Percentiles rank a stretch among this genome's conserved stretches.
Conservation (phyloP, 2,797 vertebrate species). For the Pempheris klunzingeri region DNA sequence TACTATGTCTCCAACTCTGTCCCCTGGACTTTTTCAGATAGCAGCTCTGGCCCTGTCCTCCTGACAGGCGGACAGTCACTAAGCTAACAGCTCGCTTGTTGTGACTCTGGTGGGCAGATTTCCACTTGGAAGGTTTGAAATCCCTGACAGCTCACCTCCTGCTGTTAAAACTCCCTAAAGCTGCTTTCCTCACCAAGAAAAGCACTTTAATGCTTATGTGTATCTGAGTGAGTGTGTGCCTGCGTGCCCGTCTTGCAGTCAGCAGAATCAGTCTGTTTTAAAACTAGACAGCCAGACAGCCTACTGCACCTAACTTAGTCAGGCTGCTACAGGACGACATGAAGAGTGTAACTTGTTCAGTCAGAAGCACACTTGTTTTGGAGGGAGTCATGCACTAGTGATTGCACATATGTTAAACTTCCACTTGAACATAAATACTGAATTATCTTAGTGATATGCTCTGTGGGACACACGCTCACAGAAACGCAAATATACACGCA, state of each 20-base stretch:
- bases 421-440: neutral
- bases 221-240: slow-evolving; percentile 42
- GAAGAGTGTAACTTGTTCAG: slow-evolving; percentile 11
- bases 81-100: too few species aligned
- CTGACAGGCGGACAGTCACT: too few species aligned
- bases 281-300: slow-evolving; percentile 34
- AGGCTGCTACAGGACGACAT: slow-evolving; percentile 25
- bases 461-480: neutral
- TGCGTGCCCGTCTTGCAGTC: slow-evolving; percentile 43
- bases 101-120: too few species aligned
- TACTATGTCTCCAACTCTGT: too few species aligned
- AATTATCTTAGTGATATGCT: slow-evolving; percentile 2
- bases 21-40: too few species aligned
- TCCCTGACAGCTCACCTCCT: slow-evolving; percentile 66
- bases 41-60: too few species aligned
- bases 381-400: neutral
- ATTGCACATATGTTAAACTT: slow-evolving; percentile 17
- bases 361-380: slow-evolving; percentile 10
- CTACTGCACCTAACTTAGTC: slow-evolving; percentile 21
- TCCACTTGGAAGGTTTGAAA: slow-evolving; percentile 62
- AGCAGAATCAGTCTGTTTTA: slow-evolving; percentile 55
- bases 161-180: slow-evolving; percentile 69
- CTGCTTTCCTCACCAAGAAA: slow-evolving; percentile 62
- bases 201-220: slow-evolving; percentile 51
- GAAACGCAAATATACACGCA: neutral